Conservation (phyloP, 2,113 vertebrate genomes). For the Clarias gariepinus region DNA sequence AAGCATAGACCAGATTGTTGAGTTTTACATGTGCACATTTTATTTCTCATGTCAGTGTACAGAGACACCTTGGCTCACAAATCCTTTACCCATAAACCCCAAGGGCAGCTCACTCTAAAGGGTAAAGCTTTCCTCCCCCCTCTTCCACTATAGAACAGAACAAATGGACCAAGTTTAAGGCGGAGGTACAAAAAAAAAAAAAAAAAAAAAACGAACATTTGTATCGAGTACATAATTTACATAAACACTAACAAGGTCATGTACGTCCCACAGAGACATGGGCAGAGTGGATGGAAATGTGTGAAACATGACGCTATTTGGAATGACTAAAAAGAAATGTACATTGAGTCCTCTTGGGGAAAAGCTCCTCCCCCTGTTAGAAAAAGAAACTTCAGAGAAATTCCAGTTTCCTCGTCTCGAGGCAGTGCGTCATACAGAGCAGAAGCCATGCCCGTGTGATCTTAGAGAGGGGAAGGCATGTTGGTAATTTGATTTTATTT, state of each 20-base stretch:
- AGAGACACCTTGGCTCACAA: slow-evolving; percentile 54
- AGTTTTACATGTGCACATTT: slow-evolving; percentile 59
- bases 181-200: slow-evolving; percentile 86
- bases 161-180: slow-evolving; percentile 88
- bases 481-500: slow-evolving; percentile 60
- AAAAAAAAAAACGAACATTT: slow-evolving; percentile 63
- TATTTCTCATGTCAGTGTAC: slow-evolving; percentile 57
- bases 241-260: slow-evolving; percentile 75
- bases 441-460: slow-evolving; percentile 87
- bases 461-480: slow-evolving; percentile 58
- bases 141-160: slow-evolving; percentile 69
- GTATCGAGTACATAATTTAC: slow-evolving; percentile 93
- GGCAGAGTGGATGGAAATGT: slow-evolving; percentile 29
- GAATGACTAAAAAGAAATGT: slow-evolving; percentile 57
- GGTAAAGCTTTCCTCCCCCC: slow-evolving; percentile 65
- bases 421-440: slow-evolving; percentile 86
- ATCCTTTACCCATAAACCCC: slow-evolving; percentile 46
- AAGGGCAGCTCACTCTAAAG: slow-evolving; percentile 55
- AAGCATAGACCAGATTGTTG: background rate
- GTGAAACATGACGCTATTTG: slow-evolving; percentile 44
- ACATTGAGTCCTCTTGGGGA: slow-evolving; percentile 54
- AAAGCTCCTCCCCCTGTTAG: slow-evolving; percentile 43
- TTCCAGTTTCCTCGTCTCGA: slow-evolving; percentile 90
- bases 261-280: slow-evolving; percentile 34
- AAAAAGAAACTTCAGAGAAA: slow-evolving; percentile 36